Base-by-base conservation (phyloP, 2,888 invertebrate species). In the Lamproptera curius region DNA sequence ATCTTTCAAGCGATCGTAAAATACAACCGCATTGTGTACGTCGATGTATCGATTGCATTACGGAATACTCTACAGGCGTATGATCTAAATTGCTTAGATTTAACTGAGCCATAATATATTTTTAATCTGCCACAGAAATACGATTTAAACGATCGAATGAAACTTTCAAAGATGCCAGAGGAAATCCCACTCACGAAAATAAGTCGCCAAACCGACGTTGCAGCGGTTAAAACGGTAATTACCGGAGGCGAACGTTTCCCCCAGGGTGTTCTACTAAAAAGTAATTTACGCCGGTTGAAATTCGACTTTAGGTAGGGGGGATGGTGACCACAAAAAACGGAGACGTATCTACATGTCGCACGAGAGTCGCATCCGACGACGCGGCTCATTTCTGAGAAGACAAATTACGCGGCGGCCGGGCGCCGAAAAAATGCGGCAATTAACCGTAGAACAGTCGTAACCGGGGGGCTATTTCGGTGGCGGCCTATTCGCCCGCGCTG, bases 311-410 rank as follows among this genome's bases (percentile, higher is more conserved):
- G 78, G 80, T 8, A 28, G 28, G 28, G 31, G 31, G 31, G 31
- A 13, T 10, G 80, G 76, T 70, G 76, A 70, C 60, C 55, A 69
- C 68, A 71, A 72, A 74, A 73, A 72, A 64, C 61, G 57, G 53
- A 28, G 63, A 57, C 65, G 71, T 70, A 81, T 80, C 81, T 79
- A 81, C 82, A 82, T 81, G 83, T 83, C 85, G 65, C 76, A 71
- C 28, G 31, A 11, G 11, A 10, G 28, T 28, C 73, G 77, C 77
- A 76, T 79, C 73, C 82, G 86, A 84, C 84, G 86, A 87, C 85
- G 82, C 84, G 86, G 76, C 85, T 85, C 86, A 86, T 87, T 87
- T 87, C 86, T 84, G 66, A 65, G 86, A 87, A 87, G 86, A 87
- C 86, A 87, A 87, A 87, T 87, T 82, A 86, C 85, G 63, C 70